Evolutionary conservation across 1,140 invertebrate genomes (phyloP).

Genomic region (Anoplophora glabripennis): DNA sequence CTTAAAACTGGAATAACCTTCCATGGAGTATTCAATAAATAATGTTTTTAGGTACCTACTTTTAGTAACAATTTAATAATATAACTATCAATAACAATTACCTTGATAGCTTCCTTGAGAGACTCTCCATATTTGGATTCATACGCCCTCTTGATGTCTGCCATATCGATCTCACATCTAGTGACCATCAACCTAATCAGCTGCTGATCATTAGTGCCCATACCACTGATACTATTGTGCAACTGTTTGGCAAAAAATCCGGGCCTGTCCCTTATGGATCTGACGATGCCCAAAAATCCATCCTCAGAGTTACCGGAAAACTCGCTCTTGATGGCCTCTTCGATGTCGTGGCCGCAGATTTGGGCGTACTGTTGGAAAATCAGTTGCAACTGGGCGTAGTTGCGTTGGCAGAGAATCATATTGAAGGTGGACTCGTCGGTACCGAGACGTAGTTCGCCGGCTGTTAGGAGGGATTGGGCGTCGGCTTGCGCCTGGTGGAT

Average conservation of each 20-base stretch:
- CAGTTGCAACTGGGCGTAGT: constrained; percentile 68
- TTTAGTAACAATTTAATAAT: not conserved
- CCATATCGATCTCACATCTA: constrained; percentile 84
- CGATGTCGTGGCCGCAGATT: constrained; percentile 60
- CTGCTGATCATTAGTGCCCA: constrained; percentile 81
- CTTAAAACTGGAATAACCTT: too few relatives aligned
- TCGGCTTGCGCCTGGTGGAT: constrained; percentile 62
- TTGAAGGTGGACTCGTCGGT: constrained; percentile 88
- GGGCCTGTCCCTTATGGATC: constrained; percentile 78
- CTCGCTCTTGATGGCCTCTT: constrained; percentile 66
- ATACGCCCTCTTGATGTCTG: constrained; percentile 81
- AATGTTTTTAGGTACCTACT: too few relatives aligned
- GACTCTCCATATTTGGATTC: constrained; percentile 75
- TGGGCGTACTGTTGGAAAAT: constrained; percentile 57
- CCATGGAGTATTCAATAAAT: too few relatives aligned
- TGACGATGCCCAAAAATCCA: constrained; percentile 67
- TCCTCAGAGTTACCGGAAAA: constrained; percentile 68
- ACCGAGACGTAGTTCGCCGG: constrained; percentile 75
- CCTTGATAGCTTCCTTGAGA: constrained; percentile 76
- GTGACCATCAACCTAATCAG: constrained; percentile 84
- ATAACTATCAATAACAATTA: constrained; percentile 42
- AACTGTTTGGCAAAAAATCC: constrained; percentile 86
- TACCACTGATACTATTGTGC: constrained; percentile 80
- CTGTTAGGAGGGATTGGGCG: constrained; percentile 69
- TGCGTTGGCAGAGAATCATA: constrained; percentile 74